Conservation (phyloP, 2,797 vertebrate genomes). For the Etheostoma nigrum region DNA sequence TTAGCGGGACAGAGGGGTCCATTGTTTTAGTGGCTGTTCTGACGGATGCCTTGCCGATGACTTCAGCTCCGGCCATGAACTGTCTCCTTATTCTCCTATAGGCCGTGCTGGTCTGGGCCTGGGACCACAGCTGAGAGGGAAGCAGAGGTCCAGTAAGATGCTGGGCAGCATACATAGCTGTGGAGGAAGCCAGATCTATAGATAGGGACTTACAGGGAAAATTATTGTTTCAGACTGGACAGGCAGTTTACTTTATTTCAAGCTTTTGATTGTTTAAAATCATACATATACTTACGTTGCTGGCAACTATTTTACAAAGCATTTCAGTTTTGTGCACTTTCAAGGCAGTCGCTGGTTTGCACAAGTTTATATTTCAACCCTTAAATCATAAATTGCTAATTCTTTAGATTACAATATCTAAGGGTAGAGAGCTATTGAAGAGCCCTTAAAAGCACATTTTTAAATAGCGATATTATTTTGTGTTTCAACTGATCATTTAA, state of each 20-base stretch:
- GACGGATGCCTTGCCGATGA: slow-evolving; percentile 81
- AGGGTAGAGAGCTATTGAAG: too few relatives aligned
- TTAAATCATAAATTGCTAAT: not conserved
- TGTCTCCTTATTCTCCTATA: slow-evolving; percentile 82
- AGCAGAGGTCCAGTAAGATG: slow-evolving; percentile 23
- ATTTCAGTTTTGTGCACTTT: not conserved
- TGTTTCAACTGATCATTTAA: not conserved
- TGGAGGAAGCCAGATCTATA: slow-evolving; percentile 17
- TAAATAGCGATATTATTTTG: not conserved
- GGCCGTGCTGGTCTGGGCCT: slow-evolving; percentile 79
- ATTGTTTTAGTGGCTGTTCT: slow-evolving; percentile 75
- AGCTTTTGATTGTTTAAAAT: not conserved
- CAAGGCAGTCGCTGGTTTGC: not conserved
- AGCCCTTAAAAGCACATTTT: not conserved
- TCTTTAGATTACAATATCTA: not conserved
- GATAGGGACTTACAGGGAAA: not conserved
- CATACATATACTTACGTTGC: too few relatives aligned
- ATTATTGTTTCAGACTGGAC: not conserved
- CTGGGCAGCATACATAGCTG: slow-evolving; percentile 29
- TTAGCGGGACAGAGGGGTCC: slow-evolving; percentile 69
- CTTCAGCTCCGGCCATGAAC: slow-evolving; percentile 82
- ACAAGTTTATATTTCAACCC: too few relatives aligned
- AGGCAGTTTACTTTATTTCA: not conserved
- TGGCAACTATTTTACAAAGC: too few relatives aligned
- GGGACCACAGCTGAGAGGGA: slow-evolving; percentile 73